Conservation (phyloP, 1,140 invertebrate genomes). For the Cotesia typhae region DNA sequence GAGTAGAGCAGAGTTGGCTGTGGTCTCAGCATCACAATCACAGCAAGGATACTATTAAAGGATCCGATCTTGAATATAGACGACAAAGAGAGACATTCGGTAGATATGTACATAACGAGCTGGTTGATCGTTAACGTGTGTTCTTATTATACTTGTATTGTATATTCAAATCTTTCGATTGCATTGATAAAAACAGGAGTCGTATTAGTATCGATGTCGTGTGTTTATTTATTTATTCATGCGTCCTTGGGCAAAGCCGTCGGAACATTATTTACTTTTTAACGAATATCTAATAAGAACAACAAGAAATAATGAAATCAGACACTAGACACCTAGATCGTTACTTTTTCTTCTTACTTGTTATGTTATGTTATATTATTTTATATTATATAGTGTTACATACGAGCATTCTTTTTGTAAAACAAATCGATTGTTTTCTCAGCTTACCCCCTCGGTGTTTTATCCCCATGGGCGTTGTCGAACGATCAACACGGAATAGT, state of each 20-base stretch:
- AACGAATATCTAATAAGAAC: background rate
- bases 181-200: constrained; percentile 20
- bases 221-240: constrained; percentile 6
- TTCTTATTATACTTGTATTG: constrained; percentile 17
- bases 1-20: too few species aligned
- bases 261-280: constrained; percentile 1
- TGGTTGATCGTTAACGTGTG: constrained; percentile 33
- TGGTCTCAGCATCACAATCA: background rate
- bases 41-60: background rate
- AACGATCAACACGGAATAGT: constrained; percentile 30
- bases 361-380: background rate
- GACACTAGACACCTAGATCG: constrained; percentile 13
- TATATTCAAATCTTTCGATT: constrained; percentile 5
- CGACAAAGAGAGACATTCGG: constrained; percentile 17
- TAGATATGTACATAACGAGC: constrained; percentile 34
- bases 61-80: background rate
- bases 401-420: background rate
- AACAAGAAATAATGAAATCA: background rate
- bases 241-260: background rate
- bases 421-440: background rate
- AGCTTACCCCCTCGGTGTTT: constrained; percentile 4
- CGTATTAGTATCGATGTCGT: constrained; percentile 22
- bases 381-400: background rate
- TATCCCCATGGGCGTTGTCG: constrained; percentile 21
- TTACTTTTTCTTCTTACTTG: background rate